phyloP scores from a whole-genome alignment of 2,888 invertebrate species.

The Lepidochitona cinerea region DNA sequence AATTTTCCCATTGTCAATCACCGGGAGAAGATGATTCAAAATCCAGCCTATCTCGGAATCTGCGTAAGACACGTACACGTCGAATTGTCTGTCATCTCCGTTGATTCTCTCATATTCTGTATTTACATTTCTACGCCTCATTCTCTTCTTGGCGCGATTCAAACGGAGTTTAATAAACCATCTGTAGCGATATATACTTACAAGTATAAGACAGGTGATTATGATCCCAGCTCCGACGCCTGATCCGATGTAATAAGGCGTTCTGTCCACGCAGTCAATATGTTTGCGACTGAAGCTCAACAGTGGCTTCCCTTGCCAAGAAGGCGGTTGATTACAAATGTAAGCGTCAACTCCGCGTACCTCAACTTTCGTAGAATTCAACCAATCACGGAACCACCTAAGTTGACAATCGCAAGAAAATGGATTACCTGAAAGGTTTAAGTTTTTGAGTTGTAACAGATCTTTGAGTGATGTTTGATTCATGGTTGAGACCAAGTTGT shows the following conservation, averaged over 20 bases:
- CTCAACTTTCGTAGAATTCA: slow-evolving; percentile 80
- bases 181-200: slow-evolving; percentile 15
- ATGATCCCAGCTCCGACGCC: slow-evolving; percentile 22
- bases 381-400: slow-evolving; percentile 93
- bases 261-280: slow-evolving; percentile 41
- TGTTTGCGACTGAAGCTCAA: slow-evolving; percentile 39
- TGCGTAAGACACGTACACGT: slow-evolving; percentile 41
- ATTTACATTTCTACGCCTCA: not conserved
- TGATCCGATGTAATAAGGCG: slow-evolving; percentile 33
- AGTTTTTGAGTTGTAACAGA: slow-evolving; percentile 77
- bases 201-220: slow-evolving; percentile 16
- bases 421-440: slow-evolving; percentile 86
- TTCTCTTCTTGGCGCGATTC: not conserved
- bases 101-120: slow-evolving; percentile 18
- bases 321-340: slow-evolving; percentile 41
- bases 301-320: slow-evolving; percentile 40
- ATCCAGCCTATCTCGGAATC: slow-evolving; percentile 45
- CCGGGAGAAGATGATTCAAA: slow-evolving; percentile 31
- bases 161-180: slow-evolving; percentile 22
- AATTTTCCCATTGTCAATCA: slow-evolving; percentile 35
- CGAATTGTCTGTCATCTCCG: slow-evolving; percentile 23
- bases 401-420: slow-evolving; percentile 91
- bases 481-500: slow-evolving; percentile 63
- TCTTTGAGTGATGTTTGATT: slow-evolving; percentile 73
- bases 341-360: slow-evolving; percentile 31